Base-by-base conservation (phyloP, 2,113 vertebrate species). In the Phrynosoma blainvillii region DNA sequence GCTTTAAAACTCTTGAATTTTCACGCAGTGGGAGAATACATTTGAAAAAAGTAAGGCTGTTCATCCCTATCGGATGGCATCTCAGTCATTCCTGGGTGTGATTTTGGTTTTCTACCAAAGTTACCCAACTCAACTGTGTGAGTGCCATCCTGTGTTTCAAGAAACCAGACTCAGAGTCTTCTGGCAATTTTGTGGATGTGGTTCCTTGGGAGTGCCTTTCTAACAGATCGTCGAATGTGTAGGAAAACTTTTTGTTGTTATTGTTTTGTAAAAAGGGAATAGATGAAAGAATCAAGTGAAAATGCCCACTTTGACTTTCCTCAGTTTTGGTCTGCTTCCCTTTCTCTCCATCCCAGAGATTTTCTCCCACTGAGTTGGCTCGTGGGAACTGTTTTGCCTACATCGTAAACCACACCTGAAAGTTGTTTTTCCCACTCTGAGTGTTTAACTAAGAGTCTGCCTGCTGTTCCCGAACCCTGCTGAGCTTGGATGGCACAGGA, bases 371-470 rank as follows among this genome's bases (percentile, higher is more conserved):
- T 5, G 0, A 47, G 23, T 25, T 81, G 89, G 82, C 92, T 84
- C 78, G 40, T 88, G 87, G 88, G 90, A 65, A 81, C n/a, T 79
- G 59, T 2, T 93, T 89, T 88, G 0, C 1, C 83, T 91, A 79
- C 0, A 0, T 93, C 87, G 79, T 90, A 94, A 93, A 90, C 88
- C 89, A 87, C 91, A 94, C 92, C 94, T 95, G 92, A 93, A 94
- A 92, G 95, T 95, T 96, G 93, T 94, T 95, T 96, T 96, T 92
- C 91, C 93, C 94, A 94, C 93, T 94, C 82, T 30, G 84, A 95
- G 94, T 94, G 92, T 95, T 95, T 95, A 93, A 94, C 89, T 95
- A 87, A 92, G 94, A 91, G 89, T 89, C 90, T 81, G 79, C 95
- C 95, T 93, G 90, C 94, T 89, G 94, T 84, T 94, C 88, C 91